Base-by-base conservation (phyloP, 2,797 vertebrate species). In the Pseudochromis fuscus region DNA sequence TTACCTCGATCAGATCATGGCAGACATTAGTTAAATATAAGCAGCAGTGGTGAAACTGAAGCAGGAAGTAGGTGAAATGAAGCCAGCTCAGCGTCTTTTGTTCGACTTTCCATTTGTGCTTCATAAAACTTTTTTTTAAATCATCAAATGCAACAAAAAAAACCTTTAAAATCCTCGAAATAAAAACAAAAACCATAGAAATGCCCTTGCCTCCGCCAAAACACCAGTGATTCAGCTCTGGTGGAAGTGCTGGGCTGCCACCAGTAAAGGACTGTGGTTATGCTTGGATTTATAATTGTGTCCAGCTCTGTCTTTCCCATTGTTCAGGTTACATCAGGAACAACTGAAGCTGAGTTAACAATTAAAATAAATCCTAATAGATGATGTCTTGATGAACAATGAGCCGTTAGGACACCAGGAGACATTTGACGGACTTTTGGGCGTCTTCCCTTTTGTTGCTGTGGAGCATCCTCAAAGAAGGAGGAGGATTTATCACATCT, bases 181-280 rank as follows among this genome's bases (percentile, higher is more conserved):
- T 30, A 33, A 62, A 67, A 71, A 52, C 37, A 55, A 37, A 67
- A 64, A 77, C 60, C 61, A 64, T 66, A 31, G 63, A 66, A 79
- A 77, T 55, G 52, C 37, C 64, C 12, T 3, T 1, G 4, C 45
- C 45, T 24, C 1, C 28, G 58, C 84, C n/a, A n/a, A n/a, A 77
- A 21, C 69, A 62, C 35, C 10, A 18, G 46, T 78, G 68, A 82
- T 35, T 87, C 74, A 78, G 76, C 70, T 46, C 38, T 13, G 53
- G 40, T 49, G 60, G 57, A 81, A 77, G 60, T 53, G 57, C 49
- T 57, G 56, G 18, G 64, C 50, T 52, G 53, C 46, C 52, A 46
- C 56, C 60, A 40, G 59, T 37, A 55, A 45, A 61, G 16, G 7
- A 60, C 30, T 84, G 79, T 44, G 85, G 82, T 82, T 23, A 18